Evolutionary conservation across 2,888 invertebrate genomes (phyloP).

Genomic region (Desoria tigrina): DNA sequence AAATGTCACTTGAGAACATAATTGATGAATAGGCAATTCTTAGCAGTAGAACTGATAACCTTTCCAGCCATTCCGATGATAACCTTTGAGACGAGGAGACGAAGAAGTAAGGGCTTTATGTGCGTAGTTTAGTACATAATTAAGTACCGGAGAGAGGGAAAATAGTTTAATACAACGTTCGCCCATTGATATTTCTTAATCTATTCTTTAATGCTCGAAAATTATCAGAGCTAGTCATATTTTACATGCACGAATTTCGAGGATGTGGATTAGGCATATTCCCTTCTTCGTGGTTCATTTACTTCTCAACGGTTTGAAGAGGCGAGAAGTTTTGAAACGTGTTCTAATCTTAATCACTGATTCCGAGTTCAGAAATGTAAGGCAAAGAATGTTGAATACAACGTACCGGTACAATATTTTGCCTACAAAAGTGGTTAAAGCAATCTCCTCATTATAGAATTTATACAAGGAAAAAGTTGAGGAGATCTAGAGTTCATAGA

Average conservation of each 20-base stretch:
- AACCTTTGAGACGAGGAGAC: slow-evolving; percentile 1
- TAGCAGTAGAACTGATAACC: slow-evolving; percentile 2
- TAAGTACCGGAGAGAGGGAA: too few relatives aligned
- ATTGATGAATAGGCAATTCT: slow-evolving; percentile 4
- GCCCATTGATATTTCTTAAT: too few relatives aligned
- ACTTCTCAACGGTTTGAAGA: slow-evolving; percentile 5
- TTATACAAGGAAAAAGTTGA: too few relatives aligned
- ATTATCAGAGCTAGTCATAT: not conserved
- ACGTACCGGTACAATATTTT: too few relatives aligned
- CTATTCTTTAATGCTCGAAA: not conserved
- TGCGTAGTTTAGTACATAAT: too few relatives aligned
- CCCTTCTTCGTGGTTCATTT: not conserved
- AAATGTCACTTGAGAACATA: not conserved
- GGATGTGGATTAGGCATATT: not conserved
- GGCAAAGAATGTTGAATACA: not conserved
- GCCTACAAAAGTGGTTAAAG: too few relatives aligned
- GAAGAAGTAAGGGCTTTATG: too few relatives aligned
- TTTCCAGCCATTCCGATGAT: not conserved
- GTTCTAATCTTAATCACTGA: slow-evolving; percentile 9
- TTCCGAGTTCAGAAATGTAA: not conserved
- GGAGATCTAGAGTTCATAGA: too few relatives aligned
- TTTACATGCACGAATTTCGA: slow-evolving; percentile 6
- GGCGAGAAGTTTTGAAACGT: not conserved
- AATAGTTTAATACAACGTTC: too few relatives aligned
- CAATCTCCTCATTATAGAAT: too few relatives aligned